Conservation (phyloP, 2,797 vertebrate species). For the Eutrigla gurnardus region DNA sequence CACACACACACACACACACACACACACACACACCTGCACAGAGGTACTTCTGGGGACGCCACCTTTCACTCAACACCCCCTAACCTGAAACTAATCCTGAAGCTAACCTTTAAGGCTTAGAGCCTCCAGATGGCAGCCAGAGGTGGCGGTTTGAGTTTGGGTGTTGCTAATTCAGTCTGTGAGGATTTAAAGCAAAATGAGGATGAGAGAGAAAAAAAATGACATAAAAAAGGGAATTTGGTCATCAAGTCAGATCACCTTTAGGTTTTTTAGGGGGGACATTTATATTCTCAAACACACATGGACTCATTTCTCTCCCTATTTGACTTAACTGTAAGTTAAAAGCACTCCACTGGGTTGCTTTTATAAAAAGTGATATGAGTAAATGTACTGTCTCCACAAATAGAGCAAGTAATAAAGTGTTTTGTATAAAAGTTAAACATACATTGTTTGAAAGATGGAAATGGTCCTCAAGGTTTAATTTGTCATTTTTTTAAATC, state of each 20-base stretch:
- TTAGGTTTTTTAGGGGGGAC: not conserved
- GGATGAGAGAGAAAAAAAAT: not conserved
- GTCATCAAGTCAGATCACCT: too few species aligned
- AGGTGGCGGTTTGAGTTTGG: not conserved
- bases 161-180: not conserved
- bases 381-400: not conserved
- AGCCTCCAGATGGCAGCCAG: not conserved
- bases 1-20: not conserved
- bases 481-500: not conserved
- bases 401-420: not conserved
- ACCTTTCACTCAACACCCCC: not conserved
- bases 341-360: not conserved
- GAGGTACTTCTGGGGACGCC: not conserved
- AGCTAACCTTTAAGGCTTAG: not conserved
- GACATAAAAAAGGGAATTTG: not conserved
- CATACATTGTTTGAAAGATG: too few species aligned
- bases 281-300: not conserved
- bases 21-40: not conserved
- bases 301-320: not conserved
- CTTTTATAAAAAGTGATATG: not conserved
- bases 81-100: constrained; percentile 25
- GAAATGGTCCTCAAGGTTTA: too few species aligned
- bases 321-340: not conserved
- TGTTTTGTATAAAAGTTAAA: too few species aligned
- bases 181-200: not conserved